These are phyloP conservation scores for Bradypodion ventrale DNA, from an alignment of 2,797 vertebrate genomes.

Conservation along the genomic window DNA sequence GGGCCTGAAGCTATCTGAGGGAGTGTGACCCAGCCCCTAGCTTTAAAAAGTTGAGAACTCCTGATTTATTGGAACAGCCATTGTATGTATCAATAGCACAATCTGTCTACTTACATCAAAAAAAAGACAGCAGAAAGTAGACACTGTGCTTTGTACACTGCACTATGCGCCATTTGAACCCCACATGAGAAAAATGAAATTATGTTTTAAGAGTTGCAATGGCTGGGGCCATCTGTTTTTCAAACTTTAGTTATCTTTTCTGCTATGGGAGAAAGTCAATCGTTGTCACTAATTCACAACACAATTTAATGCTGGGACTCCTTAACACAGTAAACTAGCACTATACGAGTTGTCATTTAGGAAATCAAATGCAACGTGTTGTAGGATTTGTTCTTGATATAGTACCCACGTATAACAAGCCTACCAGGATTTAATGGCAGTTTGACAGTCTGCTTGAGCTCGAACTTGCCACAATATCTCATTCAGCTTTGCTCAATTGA, in stretches of 20 bases:
- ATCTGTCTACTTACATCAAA: neutral
- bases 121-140: too few relatives aligned
- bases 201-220: neutral
- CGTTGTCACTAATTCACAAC: neutral
- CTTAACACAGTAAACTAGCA: neutral
- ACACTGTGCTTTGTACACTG: neutral
- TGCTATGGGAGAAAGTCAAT: neutral
- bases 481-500: neutral
- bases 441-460: neutral
- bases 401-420: neutral
- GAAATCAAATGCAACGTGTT: neutral
- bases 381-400: too few relatives aligned
- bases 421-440: neutral
- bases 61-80: too few relatives aligned
- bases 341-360: neutral
- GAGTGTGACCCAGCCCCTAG: too few relatives aligned
- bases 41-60: too few relatives aligned
- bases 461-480: neutral
- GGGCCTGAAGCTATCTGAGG: too few relatives aligned
- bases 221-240: neutral
- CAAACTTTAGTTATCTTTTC: too few relatives aligned
- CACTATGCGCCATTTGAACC: neutral
- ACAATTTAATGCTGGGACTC: neutral
- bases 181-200: neutral
- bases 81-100: neutral